Percentiles rank a stretch among this genome's conserved stretches.
Evolutionary conservation across 2,888 invertebrate genomes (phyloP).

Genomic region (Serripes groenlandicus): DNA sequence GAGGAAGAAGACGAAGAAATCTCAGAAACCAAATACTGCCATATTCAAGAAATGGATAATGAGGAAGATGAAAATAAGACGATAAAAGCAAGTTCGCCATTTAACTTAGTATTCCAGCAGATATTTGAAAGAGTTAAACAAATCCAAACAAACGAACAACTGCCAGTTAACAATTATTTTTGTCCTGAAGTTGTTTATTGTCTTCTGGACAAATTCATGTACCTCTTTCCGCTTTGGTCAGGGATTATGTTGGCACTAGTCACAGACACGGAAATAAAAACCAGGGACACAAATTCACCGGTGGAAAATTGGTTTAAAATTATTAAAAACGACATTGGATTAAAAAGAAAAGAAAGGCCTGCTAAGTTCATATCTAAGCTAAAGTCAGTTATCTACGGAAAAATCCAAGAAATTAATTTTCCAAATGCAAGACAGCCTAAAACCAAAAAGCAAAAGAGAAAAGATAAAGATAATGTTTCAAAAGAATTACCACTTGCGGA

Average conservation of each 20-base stretch:
- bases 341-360: conserved; percentile 2
- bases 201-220: not conserved
- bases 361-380: conserved; percentile 9
- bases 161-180: not conserved
- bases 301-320: conserved; percentile 22
- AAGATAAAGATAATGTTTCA: not conserved
- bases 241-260: conserved; percentile 17
- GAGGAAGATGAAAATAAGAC: not conserved
- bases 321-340: not conserved
- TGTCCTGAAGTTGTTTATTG: not conserved
- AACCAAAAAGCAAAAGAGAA: not conserved
- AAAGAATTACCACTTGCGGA: not conserved
- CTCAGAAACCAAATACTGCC: no score
- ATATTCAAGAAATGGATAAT: not conserved
- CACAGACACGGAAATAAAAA: no score
- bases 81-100: not conserved
- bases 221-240: conserved; percentile 13
- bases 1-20: not conserved
- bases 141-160: not conserved
- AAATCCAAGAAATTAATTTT: not conserved
- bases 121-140: not conserved
- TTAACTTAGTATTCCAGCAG: not conserved
- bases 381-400: not conserved
- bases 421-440: not conserved
- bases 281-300: not conserved